Base-by-base conservation (phyloP, 2,888 invertebrate genomes). In the Hydroisotoma schaefferi region DNA sequence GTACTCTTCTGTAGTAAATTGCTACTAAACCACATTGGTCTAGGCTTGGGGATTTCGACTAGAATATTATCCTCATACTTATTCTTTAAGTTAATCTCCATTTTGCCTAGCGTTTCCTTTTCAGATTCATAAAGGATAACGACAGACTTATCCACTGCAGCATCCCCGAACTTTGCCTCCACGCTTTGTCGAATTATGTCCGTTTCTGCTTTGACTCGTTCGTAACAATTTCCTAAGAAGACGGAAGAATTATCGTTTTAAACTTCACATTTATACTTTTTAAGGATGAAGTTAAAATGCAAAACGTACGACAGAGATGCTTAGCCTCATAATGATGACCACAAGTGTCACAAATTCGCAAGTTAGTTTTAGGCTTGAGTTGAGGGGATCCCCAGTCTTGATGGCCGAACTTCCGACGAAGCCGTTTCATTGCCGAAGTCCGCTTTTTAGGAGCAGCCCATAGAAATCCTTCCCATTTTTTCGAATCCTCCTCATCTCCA, bases 1-100 rank as follows among this genome's bases (percentile, higher is more conserved):
- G 89, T 88, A 1, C 87, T 83, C 75, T 86, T 85, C 75, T 92
- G 86, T 22, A 92, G 77, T 52, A 94, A 80, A 78, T 92, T 91
- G 73, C 85, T 85, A 69, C 87, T 85, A 75, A 94, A 95, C 93
- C 94, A 95, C 40, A 83, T 78, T 3, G 94, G 94, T 65, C 94
- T 81, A 58, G 86, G 83, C 76, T 89, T 92, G 48, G 87, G 81
- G 82, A 93, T 84, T 80, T 94, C 93, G 18, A 95, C 84, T 65
- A 94, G 82, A 71, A 87, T 82, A 78, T 90, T 91, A 1, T 79
- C 25, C 5, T 1, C 47, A 22, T 38, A 43, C 33, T 20, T 22
- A 51, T 23, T 56, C 40, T 8, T 54, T 59, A 55, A 75, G 74
- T 25, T 65, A n/a, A n/a, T n/a, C n/a, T n/a, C n/a, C n/a, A n/a